Evolutionary conservation across 92 coral and sea anemone species (phyloP), one percentile per base, ranked within the genome.

Genomic region (Phenganax stokvisi): DNA sequence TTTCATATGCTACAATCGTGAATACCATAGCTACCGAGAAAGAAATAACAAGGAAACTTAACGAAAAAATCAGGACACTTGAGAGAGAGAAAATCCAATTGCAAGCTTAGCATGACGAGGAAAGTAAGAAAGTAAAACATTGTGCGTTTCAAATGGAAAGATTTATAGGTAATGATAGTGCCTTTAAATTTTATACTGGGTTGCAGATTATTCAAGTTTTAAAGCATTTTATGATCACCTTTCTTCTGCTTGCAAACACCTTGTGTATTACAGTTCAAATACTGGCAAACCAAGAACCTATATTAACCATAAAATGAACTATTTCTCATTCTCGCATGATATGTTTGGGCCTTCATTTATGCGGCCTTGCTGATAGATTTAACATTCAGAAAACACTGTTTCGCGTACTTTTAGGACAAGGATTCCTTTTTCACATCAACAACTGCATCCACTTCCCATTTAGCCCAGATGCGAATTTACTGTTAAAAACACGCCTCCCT

Each of bases 181-280:
- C 12, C 17, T 62, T 62, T n/a, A 10, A 0, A 62, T 62, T 62
- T 62, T 62, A 62, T n/a, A n/a, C 69, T 12, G 20, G 69, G 7
- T 62, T 62, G 17, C 69, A 10, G 0, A 62, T 62, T 62, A 62
- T 62, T 62, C 20, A 62, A 9, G 25, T n/a, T 62, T 62, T 28
- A 62, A 62, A 62, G 69, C 12, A 62, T 62, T 62, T 62, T 62
- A 10, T 62, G 69, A 62, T n/a, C 25, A n/a, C 25, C 69, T 62
- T 62, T 62, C 25, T n/a, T 28, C 69, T 12, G 69, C 69, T n/a
- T 62, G 69, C 20, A 28, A 62, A 62, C 69, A 62, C 69, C 13
- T 62, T n/a, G 20, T 9, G 16, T 62, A 62, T 28, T 28, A 0
- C 7, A 0, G 12, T 62, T 62, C 69, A 10, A 62, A 62, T 7